These are phyloP conservation scores for Cryptocheilus praepositus DNA, from an alignment of 2,888 invertebrate species.

Conservation along the genomic window DNA sequence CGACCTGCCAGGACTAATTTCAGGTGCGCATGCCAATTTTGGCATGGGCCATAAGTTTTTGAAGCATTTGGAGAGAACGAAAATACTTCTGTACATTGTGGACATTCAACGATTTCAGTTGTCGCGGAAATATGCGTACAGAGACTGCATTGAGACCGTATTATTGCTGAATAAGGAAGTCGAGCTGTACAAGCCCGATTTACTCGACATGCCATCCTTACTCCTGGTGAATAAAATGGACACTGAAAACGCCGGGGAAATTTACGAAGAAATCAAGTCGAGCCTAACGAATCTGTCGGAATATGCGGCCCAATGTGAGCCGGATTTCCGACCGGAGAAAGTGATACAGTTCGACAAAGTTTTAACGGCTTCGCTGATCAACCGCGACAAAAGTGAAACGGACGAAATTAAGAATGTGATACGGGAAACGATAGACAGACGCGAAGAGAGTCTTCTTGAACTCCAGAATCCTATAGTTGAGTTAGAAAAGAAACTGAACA, in stretches of 20 bases:
- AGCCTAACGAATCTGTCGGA: slow-evolving; percentile 77
- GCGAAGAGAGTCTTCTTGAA: slow-evolving; percentile 71
- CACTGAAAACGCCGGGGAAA: slow-evolving; percentile 80
- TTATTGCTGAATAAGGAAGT: slow-evolving; percentile 93
- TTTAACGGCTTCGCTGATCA: slow-evolving; percentile 83
- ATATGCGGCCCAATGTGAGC: slow-evolving; percentile 77
- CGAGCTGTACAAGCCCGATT: slow-evolving; percentile 90
- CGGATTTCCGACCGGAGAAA: slow-evolving; percentile 82
- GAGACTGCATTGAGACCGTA: slow-evolving; percentile 90
- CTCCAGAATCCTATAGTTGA: slow-evolving; percentile 59
- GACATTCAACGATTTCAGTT: slow-evolving; percentile 94
- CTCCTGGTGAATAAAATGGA: slow-evolving; percentile 90
- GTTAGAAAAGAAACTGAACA: slow-evolving; percentile 73
- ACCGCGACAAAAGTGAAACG: slow-evolving; percentile 77
- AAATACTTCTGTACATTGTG: slow-evolving; percentile 89
- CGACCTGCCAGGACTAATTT: slow-evolving; percentile 98
- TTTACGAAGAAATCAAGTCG: slow-evolving; percentile 78
- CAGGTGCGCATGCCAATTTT: slow-evolving; percentile 93
- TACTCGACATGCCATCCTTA: slow-evolving; percentile 89
- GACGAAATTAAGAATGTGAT: slow-evolving; percentile 79
- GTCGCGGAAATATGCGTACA: slow-evolving; percentile 80
- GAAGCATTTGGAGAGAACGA: slow-evolving; percentile 95
- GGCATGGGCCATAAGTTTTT: slow-evolving; percentile 91
- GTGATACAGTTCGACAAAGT: slow-evolving; percentile 85
- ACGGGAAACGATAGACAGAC: slow-evolving; percentile 81